Base-by-base conservation (phyloP, 2,888 invertebrate species). In the Amiota minor region DNA sequence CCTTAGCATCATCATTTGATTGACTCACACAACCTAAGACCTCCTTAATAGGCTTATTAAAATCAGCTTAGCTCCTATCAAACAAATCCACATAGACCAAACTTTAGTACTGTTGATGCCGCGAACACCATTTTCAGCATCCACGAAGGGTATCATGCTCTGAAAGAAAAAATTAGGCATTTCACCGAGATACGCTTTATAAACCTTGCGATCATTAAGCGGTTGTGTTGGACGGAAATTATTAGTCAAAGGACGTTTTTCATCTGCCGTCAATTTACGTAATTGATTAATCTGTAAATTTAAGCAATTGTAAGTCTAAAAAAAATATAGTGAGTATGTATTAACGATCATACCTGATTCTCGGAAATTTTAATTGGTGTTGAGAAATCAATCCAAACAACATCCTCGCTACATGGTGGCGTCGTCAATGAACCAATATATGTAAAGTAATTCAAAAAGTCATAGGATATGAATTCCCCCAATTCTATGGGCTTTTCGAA, bases 401-500 rank as follows among this genome's bases (percentile, higher is more conserved):
- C 97, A 68, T 95, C 93, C 90, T 97, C 97, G 23, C 92, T 92
- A 81, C 95, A 95, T 0, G 97, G 97, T 2, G 96, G 96, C 2
- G 97, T 97, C 4, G 97, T 97, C 78, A 97, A 88, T 0, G 96
- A 96, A 0, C 97, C 97, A 62, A 92, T 91, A 88, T 97, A 97
- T 0, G 95, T 96, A 91, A 94, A 97, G 90, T 96, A 97, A 55
- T 93, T 89, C 53, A 92, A 87, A 75, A 92, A 88, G 83, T 92
- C 91, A 64, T 89, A 88, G 0, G 91, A 91, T 72, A 93, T 82
- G 62, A 93, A 91, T 71, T 92, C 90, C n/a, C 90, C 88, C 79
- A 94, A 90, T 0, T 91, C 90, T 79, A 92, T 90, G 0, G 92
- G 91, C 12, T 91, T 83, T 45, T 87, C 81, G 87, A 94, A 90